These are phyloP conservation scores for Habrosyne pyritoides DNA, from an alignment of 2,888 invertebrate species.

Conservation along the genomic window DNA sequence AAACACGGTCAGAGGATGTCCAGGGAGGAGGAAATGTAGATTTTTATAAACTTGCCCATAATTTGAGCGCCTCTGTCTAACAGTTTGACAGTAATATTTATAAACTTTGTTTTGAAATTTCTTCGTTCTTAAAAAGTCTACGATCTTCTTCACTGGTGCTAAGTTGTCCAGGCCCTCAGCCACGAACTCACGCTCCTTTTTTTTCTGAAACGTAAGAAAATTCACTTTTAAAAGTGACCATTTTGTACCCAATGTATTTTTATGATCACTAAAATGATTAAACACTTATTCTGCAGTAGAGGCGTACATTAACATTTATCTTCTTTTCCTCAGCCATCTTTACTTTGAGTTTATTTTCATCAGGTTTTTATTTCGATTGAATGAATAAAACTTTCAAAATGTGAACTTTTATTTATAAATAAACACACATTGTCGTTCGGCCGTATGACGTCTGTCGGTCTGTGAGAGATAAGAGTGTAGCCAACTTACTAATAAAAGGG, in stretches of 20 bases:
- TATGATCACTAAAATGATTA: too few relatives aligned
- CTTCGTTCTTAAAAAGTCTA: slow-evolving; percentile 46
- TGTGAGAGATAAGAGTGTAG: too few relatives aligned
- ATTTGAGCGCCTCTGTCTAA: slow-evolving; percentile 40
- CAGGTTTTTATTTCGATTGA: too few relatives aligned
- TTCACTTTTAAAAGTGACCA: too few relatives aligned
- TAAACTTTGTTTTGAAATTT: slow-evolving; percentile 49
- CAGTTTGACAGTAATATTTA: slow-evolving; percentile 44
- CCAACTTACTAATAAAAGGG: too few relatives aligned
- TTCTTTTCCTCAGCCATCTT: not conserved
- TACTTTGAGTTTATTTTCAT: not conserved
- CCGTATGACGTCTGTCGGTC: too few relatives aligned
- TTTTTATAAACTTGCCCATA: slow-evolving; percentile 20
- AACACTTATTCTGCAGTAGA: not conserved
- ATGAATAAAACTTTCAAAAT: too few relatives aligned
- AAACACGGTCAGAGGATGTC: slow-evolving; percentile 58
- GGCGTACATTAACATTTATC: not conserved
- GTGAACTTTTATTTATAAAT: too few relatives aligned
- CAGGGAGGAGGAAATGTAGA: slow-evolving; percentile 51
- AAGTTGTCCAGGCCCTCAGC: slow-evolving; percentile 53
- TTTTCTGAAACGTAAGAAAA: slow-evolving; percentile 35
- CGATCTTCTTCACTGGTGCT: slow-evolving; percentile 52
- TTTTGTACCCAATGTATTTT: too few relatives aligned
- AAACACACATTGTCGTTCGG: too few relatives aligned
- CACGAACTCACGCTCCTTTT: slow-evolving; percentile 34